phyloP scores from a whole-genome alignment of 2,797 vertebrate genomes.

The Liasis olivaceus region DNA sequence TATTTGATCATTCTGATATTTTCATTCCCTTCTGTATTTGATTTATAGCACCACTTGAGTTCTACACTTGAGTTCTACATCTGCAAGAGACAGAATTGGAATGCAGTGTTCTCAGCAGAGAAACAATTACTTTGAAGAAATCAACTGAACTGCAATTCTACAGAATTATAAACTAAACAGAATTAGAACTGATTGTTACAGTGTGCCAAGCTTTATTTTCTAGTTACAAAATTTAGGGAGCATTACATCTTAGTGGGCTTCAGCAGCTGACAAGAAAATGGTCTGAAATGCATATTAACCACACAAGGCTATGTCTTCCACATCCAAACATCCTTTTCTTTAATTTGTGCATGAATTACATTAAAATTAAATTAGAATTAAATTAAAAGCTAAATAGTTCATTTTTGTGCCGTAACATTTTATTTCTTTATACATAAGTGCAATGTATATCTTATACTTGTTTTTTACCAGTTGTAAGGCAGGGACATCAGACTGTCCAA shows the following conservation, averaged over 20 bases:
- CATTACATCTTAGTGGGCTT: background rate
- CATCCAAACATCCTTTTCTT: background rate
- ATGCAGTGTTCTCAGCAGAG: background rate
- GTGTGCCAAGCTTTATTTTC: background rate
- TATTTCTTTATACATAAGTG: background rate
- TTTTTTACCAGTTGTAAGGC: background rate
- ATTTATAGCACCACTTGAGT: background rate
- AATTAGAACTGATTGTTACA: constrained; percentile 29
- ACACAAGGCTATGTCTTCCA: background rate
- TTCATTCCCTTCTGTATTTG: background rate
- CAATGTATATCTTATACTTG: background rate
- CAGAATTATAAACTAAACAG: constrained; percentile 33
- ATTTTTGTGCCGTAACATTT: background rate
- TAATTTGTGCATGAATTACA: background rate
- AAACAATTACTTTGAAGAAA: background rate
- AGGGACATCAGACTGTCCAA: background rate
- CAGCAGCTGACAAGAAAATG: background rate
- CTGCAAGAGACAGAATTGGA: background rate
- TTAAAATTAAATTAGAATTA: background rate
- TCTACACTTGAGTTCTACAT: background rate
- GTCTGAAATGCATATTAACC: constrained; percentile 28
- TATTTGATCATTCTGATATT: background rate
- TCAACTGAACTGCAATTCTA: constrained; percentile 20
- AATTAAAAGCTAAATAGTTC: background rate
- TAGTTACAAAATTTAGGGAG: constrained; percentile 32